phyloP scores from a whole-genome alignment of 2,113 vertebrate species.

The Brevimyrus niger region DNA sequence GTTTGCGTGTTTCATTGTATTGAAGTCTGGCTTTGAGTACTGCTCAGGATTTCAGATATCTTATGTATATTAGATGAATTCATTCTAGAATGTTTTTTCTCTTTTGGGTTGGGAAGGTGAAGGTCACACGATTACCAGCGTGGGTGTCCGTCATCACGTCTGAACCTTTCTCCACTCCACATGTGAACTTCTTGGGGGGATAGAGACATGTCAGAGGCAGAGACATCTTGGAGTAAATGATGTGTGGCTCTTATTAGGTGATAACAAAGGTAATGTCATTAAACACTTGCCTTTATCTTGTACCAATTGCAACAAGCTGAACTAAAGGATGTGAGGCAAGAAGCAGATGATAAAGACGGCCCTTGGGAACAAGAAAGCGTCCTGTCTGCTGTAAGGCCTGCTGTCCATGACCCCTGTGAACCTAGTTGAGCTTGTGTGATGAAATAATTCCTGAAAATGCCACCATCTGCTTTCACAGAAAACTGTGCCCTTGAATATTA shows the following conservation, averaged over 20 bases:
- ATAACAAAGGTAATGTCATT: not conserved
- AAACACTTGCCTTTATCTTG: not conserved
- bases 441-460: slow-evolving; percentile 10
- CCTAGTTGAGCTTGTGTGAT: not conserved
- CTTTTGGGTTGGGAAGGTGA: not conserved
- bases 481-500: slow-evolving; percentile 9
- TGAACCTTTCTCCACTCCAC: not conserved
- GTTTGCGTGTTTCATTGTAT: not conserved
- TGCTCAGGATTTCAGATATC: not conserved
- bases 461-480: slow-evolving; percentile 9
- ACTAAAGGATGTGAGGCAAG: not conserved
- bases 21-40: not conserved
- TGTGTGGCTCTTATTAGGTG: not conserved
- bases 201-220: not conserved
- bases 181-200: not conserved
- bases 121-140: not conserved
- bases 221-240: not conserved
- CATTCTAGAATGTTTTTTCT: not conserved
- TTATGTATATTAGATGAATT: not conserved
- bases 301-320: not conserved
- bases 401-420: not conserved
- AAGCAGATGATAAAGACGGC: not conserved
- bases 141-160: not conserved
- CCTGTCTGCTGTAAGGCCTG: not conserved
- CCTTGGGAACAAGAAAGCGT: not conserved